Conservation (phyloP, 2,888 invertebrate species). For the Dastarcus helophoroides region DNA sequence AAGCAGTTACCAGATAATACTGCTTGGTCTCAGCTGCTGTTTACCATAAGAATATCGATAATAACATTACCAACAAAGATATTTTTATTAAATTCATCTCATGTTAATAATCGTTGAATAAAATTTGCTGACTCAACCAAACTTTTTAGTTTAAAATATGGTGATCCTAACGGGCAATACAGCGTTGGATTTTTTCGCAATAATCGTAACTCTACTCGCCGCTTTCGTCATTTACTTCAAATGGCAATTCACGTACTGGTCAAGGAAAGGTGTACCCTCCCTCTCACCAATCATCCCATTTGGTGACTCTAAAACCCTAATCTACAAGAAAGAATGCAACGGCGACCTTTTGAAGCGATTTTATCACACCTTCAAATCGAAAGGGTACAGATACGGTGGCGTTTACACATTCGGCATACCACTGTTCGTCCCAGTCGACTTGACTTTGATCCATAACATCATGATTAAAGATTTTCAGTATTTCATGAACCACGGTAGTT, state of each 20-base stretch:
- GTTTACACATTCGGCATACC: slow-evolving; percentile 8
- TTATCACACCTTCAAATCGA: slow-evolving; percentile 3
- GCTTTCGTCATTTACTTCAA: background rate
- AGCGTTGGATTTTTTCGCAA: background rate
- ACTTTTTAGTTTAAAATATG: too few relatives aligned
- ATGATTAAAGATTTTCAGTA: slow-evolving; percentile 45
- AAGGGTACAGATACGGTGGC: slow-evolving; percentile 10
- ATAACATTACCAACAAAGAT: too few relatives aligned
- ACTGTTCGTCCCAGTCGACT: slow-evolving; percentile 8
- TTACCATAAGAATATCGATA: too few relatives aligned
- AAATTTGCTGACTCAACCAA: too few relatives aligned
- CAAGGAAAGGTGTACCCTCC: background rate
- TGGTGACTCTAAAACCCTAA: slow-evolving; percentile 2
- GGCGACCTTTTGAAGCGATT: background rate
- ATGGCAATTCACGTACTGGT: background rate
- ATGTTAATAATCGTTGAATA: too few relatives aligned
- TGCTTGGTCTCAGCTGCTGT: too few relatives aligned
- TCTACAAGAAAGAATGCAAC: background rate
- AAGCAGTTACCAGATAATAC: too few relatives aligned
- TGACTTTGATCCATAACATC: slow-evolving; percentile 27
- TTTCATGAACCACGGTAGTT: slow-evolving; percentile 48
- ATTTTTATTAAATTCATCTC: too few relatives aligned
- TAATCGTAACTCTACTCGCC: background rate
- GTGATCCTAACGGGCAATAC: background rate
- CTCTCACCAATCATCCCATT: slow-evolving; percentile 4